Conservation (phyloP, 2,797 vertebrate genomes). For the Hipposideros larvatus region DNA sequence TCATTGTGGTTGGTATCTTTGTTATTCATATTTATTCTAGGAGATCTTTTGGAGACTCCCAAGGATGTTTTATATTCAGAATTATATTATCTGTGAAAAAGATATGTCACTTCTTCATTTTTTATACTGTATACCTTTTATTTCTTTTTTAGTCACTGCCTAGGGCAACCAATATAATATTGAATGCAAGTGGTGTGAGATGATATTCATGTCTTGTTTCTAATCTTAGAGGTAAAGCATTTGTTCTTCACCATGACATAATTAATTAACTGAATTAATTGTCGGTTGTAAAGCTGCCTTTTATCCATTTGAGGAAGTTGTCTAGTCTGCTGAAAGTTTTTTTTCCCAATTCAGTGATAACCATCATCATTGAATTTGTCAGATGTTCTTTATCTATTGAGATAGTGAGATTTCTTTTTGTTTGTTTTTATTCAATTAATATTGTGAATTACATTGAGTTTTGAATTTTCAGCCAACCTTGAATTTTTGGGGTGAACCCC, state of each 20-base stretch:
- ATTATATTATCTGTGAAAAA: background rate
- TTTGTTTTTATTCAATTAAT: background rate
- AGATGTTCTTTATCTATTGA: background rate
- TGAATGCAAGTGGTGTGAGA: background rate
- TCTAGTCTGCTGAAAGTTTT: background rate
- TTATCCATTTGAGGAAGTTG: background rate
- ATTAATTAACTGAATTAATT: background rate
- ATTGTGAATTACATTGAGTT: background rate
- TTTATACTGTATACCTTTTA: background rate
- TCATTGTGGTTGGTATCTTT: background rate
- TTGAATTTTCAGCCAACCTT: background rate
- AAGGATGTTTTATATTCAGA: background rate
- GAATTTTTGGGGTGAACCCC: background rate
- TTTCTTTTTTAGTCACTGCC: background rate
- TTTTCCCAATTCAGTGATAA: background rate
- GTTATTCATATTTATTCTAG: background rate
- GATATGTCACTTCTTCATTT: background rate
- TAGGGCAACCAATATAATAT: background rate
- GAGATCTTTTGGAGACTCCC: background rate
- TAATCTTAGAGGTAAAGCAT: background rate
- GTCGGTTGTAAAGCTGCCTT: background rate
- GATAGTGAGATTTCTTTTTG: background rate
- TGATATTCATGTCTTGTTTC: background rate
- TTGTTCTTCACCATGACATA: background rate
- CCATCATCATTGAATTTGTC: background rate